Base-by-base conservation (phyloP, 2,113 vertebrate species). In the Silurus glanis region DNA sequence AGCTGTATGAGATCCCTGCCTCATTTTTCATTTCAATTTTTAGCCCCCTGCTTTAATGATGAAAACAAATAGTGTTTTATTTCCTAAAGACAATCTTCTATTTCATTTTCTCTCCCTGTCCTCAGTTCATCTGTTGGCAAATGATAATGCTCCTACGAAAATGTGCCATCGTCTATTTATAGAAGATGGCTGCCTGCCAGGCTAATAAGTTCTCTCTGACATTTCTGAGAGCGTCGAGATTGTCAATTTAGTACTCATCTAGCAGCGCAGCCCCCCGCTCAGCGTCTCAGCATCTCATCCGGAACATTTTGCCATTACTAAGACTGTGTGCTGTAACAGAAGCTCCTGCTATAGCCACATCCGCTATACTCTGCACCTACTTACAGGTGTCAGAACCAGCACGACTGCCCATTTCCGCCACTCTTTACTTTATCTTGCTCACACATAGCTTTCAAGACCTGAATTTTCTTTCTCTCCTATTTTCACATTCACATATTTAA, bases 31-130 rank as follows among this genome's bases (percentile, higher is more conserved):
- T 84, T 91, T 88, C 89, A 92, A 90, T 91, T 89, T 90, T 87
- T 86, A 72, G 86, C 75, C 87, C 78, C 72, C 74, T 90, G 90
- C 81, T 90, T 92, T 91, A 92, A 92, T 92, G 93, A 92, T 92
- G 89, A 92, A 93, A 93, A 91, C 90, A 90, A 92, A 94, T 92
- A 90, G 89, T 90, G 86, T 91, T 92, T 92, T 90, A 92, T 91
- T 91, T 88, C 85, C 91, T 37, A 72, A 87, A 78, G 86, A 90
- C 91, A 92, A 92, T 92, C 86, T 78, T 87, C 90, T 82, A 86
- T 91, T 91, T 91, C 88, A 66, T 87, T 90, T 56, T 86, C 59
- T 81, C 58, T 82, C 53, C 82, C 78, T 88, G 86, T 90, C 84
- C 74, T 88, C 75, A 47, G 66, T 85, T 92, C 92, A 92, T 92